A percentile compares a stretch with the other conserved stretches of the same genome.
Evolutionary conservation across 2,797 vertebrate genomes (phyloP).

Genomic region (Pseudochaenichthys georgianus): DNA sequence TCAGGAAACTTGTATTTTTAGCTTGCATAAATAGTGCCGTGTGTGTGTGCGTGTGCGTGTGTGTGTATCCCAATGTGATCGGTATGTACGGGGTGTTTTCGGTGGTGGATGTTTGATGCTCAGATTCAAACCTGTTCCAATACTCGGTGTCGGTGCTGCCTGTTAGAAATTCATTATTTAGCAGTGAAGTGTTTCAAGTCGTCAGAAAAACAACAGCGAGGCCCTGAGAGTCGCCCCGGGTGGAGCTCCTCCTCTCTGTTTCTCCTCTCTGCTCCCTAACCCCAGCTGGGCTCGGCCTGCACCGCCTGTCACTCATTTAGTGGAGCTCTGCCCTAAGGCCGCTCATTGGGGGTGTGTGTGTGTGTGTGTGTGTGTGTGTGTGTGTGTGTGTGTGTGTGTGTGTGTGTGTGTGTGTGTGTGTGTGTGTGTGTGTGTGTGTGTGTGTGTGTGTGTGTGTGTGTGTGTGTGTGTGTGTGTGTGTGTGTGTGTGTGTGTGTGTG

Average conservation of each 20-base stretch:
- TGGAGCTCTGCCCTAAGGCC: conserved; percentile 79
- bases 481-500: conserved; percentile 40
- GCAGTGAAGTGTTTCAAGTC: conserved; percentile 88
- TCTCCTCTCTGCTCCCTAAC: conserved; percentile 79
- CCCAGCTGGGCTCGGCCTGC: conserved; percentile 83
- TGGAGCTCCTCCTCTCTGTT: conserved; percentile 77
- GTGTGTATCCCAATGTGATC: conserved; percentile 25
- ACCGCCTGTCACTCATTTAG: conserved; percentile 87
- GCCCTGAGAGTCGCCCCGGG: conserved; percentile 84
- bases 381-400: conserved; percentile 25
- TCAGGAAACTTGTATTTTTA: conserved; percentile 62
- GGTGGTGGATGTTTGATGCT: conserved; percentile 73
- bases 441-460: conserved; percentile 43
- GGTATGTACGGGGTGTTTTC: conserved; percentile 34
- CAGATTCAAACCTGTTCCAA: conserved; percentile 77
- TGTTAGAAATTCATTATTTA: conserved; percentile 88
- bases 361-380: conserved; percentile 47
- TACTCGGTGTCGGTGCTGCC: conserved; percentile 66
- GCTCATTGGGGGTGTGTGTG: conserved; percentile 41
- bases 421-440: conserved; percentile 44
- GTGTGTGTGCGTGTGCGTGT: conserved; percentile 16
- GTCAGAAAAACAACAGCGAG: conserved; percentile 85
- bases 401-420: conserved; percentile 33
- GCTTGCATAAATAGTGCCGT: conserved; percentile 63
- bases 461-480: conserved; percentile 44